Percentiles rank a stretch among this genome's conserved stretches.
Evolutionary conservation across 2,797 vertebrate genomes (phyloP).

Genomic region (Valencia hispanica): DNA sequence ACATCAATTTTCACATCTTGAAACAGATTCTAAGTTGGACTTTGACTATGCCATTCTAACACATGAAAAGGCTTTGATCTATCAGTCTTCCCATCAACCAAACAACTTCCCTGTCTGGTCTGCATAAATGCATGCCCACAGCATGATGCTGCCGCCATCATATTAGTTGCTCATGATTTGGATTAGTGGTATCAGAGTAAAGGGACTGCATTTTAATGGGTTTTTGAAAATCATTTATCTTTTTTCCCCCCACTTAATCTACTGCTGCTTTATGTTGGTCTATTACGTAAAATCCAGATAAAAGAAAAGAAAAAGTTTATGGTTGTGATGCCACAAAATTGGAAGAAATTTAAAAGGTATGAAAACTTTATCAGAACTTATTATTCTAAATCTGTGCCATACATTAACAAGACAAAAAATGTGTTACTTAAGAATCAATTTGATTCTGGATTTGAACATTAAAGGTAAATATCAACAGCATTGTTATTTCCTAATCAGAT

Average conservation of each 20-base stretch:
- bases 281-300: not conserved
- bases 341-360: not conserved
- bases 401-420: slow-evolving; percentile 9
- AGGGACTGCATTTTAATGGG: not conserved
- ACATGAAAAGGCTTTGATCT: not conserved
- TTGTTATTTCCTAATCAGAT: not conserved
- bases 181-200: not conserved
- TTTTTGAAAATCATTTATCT: not conserved
- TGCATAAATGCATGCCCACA: no score
- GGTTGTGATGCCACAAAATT: not conserved
- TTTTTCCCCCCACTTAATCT: not conserved
- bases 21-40: not conserved
- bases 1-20: not conserved
- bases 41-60: not conserved
- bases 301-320: not conserved
- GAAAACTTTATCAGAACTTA: not conserved
- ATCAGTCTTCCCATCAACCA: not conserved
- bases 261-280: no score
- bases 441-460: not conserved
- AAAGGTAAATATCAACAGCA: not conserved
- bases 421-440: no score
- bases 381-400: not conserved
- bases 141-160: not conserved
- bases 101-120: not conserved
- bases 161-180: not conserved